Evolutionary conservation across 2,113 vertebrate genomes (phyloP), one percentile per base, ranked within the genome.

Genomic region (Anguilla japonica): DNA sequence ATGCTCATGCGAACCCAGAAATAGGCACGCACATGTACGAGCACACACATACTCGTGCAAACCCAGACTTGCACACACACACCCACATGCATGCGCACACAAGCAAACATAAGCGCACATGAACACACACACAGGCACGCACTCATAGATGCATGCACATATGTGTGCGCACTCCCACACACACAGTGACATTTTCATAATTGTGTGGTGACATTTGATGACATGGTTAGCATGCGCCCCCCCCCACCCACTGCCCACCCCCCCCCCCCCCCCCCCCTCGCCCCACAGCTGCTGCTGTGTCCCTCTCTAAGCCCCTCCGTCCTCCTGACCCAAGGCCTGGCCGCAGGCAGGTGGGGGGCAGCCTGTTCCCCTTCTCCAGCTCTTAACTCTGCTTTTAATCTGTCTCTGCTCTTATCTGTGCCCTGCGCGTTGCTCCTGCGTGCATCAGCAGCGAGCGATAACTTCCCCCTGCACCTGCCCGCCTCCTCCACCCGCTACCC

Each of bases 381-480:
- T 75, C 71, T 75, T 75, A 75, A n/a, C 71, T 75, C 71, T n/a
- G 26, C 63, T 22, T 5, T n/a, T 7, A 6, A 16, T 71, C n/a
- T 71, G 2, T n/a, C n/a, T 75, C 6, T 11, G n/a, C 71, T 34
- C 2, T 75, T 75, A 75, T 29, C 26, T 75, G n/a, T 13, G 26
- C 11, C 8, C n/a, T 3, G 26, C 22, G 26, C 22, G 34, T n/a
- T 6, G 13, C 5, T n/a, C 9, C 84, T 85, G 83, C 89, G 91
- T 94, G 89, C 90, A 93, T 94, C 93, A 92, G 90, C 89, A 93
- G 88, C 86, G 85, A 90, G 88, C 87, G 87, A 85, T 89, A 90
- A 93, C 94, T 94, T 93, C 93, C 93, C 34, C 90, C 90, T 89
- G 92, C 92, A 94, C 94, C 94, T 94, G 94, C 93, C 92, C 86